These are phyloP conservation scores for Myotis lucifugus DNA, from an alignment of 2,113 vertebrate genomes.

Conservation along the genomic window DNA sequence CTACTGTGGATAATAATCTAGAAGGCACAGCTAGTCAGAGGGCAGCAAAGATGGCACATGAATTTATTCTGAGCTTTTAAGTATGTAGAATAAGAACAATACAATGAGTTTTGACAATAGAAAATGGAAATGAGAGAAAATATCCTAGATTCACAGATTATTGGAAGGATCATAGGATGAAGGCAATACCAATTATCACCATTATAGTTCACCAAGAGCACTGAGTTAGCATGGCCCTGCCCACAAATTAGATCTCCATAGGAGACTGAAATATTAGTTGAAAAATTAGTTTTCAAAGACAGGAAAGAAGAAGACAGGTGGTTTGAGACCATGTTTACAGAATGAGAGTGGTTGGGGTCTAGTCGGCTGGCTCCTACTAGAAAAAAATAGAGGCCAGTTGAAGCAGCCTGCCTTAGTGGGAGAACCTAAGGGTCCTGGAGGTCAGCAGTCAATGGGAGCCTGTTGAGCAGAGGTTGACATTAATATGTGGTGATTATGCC, in stretches of 20 bases:
- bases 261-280: not conserved
- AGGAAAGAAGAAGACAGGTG: not conserved
- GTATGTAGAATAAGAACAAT: not conserved
- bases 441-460: not conserved
- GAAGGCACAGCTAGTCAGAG: not conserved
- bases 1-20: conserved; percentile 60
- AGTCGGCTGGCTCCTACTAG: too few relatives aligned
- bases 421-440: not conserved
- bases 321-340: not conserved
- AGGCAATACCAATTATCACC: not conserved
- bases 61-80: conserved; percentile 30
- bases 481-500: not conserved
- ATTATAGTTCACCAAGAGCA: not conserved
- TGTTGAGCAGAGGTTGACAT: not conserved
- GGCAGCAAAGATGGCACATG: not conserved
- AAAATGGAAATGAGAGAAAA: not conserved
- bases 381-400: not conserved
- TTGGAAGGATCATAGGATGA: not conserved
- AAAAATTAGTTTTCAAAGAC: conserved; percentile 44
- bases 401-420: not conserved
- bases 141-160: not conserved
- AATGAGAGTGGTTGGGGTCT: not conserved
- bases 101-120: not conserved
- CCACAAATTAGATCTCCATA: not conserved
- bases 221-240: not conserved